These are phyloP conservation scores for Chanos chanos DNA, from an alignment of 2,797 vertebrate genomes.

Conservation along the genomic window DNA sequence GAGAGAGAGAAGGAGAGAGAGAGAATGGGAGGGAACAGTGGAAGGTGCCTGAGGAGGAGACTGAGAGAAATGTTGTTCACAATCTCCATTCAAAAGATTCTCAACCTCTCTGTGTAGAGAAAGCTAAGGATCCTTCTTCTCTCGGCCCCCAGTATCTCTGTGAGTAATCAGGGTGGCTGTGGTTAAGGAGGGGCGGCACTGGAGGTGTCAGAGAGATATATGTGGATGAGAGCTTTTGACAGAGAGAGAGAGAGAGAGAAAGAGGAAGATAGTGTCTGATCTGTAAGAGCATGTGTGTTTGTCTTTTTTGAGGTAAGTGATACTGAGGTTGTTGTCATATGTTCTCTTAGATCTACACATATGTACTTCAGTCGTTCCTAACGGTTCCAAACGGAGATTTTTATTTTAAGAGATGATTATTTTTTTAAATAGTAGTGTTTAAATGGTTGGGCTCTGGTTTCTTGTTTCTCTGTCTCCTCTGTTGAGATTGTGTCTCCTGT, in stretches of 20 bases:
- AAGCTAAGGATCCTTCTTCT: conserved; percentile 13
- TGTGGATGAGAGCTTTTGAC: neutral
- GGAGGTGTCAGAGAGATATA: neutral
- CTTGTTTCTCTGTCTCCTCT: no score
- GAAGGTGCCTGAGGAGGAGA: conserved; percentile 44
- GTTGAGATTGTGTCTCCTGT: no score
- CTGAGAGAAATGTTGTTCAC: conserved; percentile 36
- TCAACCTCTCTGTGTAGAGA: conserved; percentile 63
- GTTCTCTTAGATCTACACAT: no score
- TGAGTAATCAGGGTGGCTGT: no score
- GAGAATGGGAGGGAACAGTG: conserved; percentile 30
- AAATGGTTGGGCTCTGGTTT: no score
- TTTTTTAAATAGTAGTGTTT: no score
- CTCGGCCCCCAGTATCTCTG: no score
- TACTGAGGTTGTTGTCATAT: no score
- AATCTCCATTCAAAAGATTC: conserved; percentile 36
- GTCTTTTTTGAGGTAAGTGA: neutral
- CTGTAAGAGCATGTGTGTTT: neutral
- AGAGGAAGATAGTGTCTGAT: neutral
- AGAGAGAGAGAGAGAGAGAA: neutral
- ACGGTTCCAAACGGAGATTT: no score
- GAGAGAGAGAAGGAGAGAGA: conserved; percentile 34
- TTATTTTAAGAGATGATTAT: no score
- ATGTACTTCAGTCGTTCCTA: no score
- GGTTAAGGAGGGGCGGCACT: neutral